Base-by-base conservation (phyloP, 2,888 invertebrate species). In the Chrysolina haemoptera region DNA sequence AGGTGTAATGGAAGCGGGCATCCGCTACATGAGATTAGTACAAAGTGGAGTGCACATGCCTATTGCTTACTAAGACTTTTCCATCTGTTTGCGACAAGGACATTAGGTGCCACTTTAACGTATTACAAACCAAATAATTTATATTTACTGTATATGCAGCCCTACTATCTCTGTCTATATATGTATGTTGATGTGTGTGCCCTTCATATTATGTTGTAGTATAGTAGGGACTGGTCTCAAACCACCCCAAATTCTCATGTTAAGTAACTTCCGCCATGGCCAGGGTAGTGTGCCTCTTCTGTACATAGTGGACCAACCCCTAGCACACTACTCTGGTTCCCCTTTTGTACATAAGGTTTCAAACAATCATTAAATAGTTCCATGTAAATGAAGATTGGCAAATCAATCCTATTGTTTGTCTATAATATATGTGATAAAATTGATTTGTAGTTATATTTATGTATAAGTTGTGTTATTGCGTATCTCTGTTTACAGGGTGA, bases 121-220 rank as follows among this genome's bases (percentile, higher is more conserved):
- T 87, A 87, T 88, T 88, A 86, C 83, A 88, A 89, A 89, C 88
- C 88, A 88, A 89, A 88, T 88, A 88, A 88, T 88, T 88, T 87
- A 87, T 88, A 87, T 86, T 82, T 83, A 82, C 83, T 84, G 82
- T 83, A 82, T 81, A 84, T 84, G 82, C 82, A 83, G 82, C 82
- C 80, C 81, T 82, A 80, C 78, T 83, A 78, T 83, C 75, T 80
- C 80, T 82, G 81, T 83, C 81, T 83, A 80, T 80, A 78, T 79
- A 73, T 80, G 81, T 81, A 81, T 84, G 83, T 85, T 80, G 83
- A 84, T 84, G 85, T 85, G 85, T 84, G 82, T 80, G 81, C 80
- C 75, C 53, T 53, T 68, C 76, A 78, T 81, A 77, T 82, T 80
- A 78, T 80, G 82, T 84, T 82, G 84, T 86, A 84, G 85, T 78